phyloP scores from a whole-genome alignment of 2,797 vertebrate species.

The Arremon aurantiirostris region DNA sequence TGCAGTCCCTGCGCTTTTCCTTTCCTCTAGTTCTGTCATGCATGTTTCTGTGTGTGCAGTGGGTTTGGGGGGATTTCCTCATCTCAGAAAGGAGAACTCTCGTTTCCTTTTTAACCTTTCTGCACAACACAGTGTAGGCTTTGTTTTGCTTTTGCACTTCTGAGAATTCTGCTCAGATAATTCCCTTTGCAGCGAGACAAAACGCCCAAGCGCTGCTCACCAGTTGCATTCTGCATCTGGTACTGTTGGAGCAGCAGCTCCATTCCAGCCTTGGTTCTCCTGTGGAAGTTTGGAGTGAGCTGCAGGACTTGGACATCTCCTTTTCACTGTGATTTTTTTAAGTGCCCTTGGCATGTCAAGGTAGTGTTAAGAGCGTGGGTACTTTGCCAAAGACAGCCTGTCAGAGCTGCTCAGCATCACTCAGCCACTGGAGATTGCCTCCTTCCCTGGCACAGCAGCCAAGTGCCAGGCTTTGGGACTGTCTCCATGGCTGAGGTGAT shows the following conservation, averaged over 20 bases:
- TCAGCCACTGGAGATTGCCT: neutral
- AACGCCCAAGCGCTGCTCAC: neutral
- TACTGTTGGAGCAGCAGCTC: neutral
- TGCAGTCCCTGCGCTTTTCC: neutral
- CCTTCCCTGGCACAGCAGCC: neutral
- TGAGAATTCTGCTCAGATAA: neutral
- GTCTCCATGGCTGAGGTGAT: neutral
- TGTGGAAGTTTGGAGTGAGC: neutral
- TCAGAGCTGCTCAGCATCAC: neutral
- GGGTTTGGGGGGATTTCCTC: neutral
- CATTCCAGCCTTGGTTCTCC: neutral
- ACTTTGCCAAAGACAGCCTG: neutral
- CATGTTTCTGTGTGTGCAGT: fast-evolving
- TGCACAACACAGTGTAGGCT: neutral
- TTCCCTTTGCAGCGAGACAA: neutral
- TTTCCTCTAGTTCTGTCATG: neutral
- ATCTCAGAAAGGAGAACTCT: neutral
- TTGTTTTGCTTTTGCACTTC: neutral
- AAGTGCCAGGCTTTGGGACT: neutral
- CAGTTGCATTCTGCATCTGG: neutral
- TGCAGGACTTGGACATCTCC: neutral
- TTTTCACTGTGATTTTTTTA: neutral
- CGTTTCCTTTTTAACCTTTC: neutral
- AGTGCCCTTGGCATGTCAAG: neutral
- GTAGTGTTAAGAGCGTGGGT: neutral